Evolutionary conservation across 37 sponge, comb jelly and placozoan species (phyloP).

Genomic region (Petrosia ficiformis): DNA sequence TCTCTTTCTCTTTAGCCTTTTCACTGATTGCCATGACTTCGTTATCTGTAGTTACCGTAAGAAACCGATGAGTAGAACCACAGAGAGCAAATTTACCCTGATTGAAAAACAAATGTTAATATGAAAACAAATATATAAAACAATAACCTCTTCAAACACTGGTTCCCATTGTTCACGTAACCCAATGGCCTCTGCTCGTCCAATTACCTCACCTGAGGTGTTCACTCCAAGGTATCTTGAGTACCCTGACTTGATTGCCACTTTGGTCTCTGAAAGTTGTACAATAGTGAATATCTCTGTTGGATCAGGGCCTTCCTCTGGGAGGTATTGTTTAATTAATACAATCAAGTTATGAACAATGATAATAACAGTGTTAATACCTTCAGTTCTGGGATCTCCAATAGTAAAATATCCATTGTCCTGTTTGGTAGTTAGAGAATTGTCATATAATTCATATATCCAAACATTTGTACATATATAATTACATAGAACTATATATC

Average conservation of each 20-base stretch:
- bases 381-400: conserved; percentile 39
- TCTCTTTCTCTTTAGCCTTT: conserved; percentile 62
- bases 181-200: conserved; percentile 72
- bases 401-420: conserved; percentile 52
- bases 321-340: neutral
- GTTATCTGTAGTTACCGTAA: conserved; percentile 47
- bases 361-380: conserved; percentile 8
- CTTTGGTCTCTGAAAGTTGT: conserved; percentile 55
- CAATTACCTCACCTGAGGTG: conserved; percentile 66
- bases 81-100: conserved; percentile 75
- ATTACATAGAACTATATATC: too few species aligned
- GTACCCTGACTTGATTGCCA: conserved; percentile 79
- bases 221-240: conserved; percentile 68
- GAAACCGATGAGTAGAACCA: conserved; percentile 72
- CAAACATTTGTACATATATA: too few species aligned
- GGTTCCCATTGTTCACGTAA: conserved; percentile 81
- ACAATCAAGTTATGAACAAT: neutral
- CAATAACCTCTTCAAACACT: conserved; percentile 74
- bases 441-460: too few species aligned
- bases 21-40: conserved; percentile 60
- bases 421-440: neutral
- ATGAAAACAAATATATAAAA: neutral
- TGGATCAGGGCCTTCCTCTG: conserved; percentile 55
- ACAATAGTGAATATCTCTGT: conserved; percentile 73
- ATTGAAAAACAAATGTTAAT: neutral